Base-by-base conservation (phyloP, 2,797 vertebrate genomes). In the Tangara arthus region DNA sequence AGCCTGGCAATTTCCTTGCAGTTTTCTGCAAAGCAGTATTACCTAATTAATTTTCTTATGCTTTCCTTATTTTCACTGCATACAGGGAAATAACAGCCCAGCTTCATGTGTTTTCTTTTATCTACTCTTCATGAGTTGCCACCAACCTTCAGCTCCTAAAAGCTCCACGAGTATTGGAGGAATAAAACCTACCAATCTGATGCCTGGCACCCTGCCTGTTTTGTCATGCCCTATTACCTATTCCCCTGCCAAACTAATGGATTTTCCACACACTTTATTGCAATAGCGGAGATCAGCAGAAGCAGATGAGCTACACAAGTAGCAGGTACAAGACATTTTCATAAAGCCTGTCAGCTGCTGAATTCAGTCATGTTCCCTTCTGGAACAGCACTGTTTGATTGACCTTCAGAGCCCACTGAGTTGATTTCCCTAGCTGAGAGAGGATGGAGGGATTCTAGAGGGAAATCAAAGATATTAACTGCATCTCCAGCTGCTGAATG, bases 401-500 rank as follows among this genome's bases (percentile, higher is more conserved):
- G 88, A 94, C 93, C 85, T 95, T 78, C 88, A 69, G 77, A 78
- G 63, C 39, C 92, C 41, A n/a, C 32, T 28, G 70, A 79, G 66
- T 5, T 94, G 76, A 95, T 72, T 91, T 95, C 80, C 88, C 73
- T 44, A 81, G 85, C 69, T 88, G 61, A 81, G 55, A 71, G 27
- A 83, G 35, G 59, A 75, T 59, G 39, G 50, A 86, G 35, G 5
- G 18, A 83, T 83, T 81, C 79, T 88, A 76, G 44, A n/a, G 73
- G 81, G 85, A 96, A 94, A 93, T 94, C 86, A 94, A 72, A 89
- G 34, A 84, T 66, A 93, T 79, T 94, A 95, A 88, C 72, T 92
- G 1, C 69, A 85, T 80, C 53, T 93, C 61, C 93, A 95, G 55
- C 66, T 79, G 63, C 66, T 0, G 0, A 81, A 79, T 39, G 63